Base-by-base conservation (phyloP, 1,140 invertebrate genomes). In the Papilio polytes region DNA sequence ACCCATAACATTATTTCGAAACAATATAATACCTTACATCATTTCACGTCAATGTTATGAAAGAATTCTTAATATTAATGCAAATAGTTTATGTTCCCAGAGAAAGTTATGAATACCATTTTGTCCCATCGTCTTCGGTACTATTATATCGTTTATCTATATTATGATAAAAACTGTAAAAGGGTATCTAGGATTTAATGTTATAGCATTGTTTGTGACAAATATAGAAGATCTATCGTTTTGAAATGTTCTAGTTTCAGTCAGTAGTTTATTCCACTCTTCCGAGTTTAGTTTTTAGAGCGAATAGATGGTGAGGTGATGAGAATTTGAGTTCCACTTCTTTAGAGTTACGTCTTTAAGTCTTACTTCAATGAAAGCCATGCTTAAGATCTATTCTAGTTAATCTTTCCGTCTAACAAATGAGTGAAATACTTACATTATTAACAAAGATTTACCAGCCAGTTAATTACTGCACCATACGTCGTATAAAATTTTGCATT, bases 381-480 rank as follows among this genome's bases (percentile, higher is more conserved):
- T 26, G 26, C 8, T 26, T 63, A 26, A 9, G 2, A 48, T 12
- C 22, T 63, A 2, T 9, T 26, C 9, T 12, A 26, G 9, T 26
- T 63, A 63, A 20, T 63, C 20, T 63, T 63, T 59, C 6, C 1
- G 9, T 10, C n/a, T 26, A 12, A 63, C 26, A 26, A 3, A 63
- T 20, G 9, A 9, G 8, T 53, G 3, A 63, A 0, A 66, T 15
- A 66, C 63, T 66, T 66, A 66, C 63, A 66, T 66, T 66, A 66
- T 66, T 66, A 31, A 66, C 26, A 66, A 66, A 66, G 63, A 66
- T 66, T 66, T 66, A 66, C 4, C 63, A 66, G 63, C 63, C 12
- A 66, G 10, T 15, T 2, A 66, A 66, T 66, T 66, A 66, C 8
- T 66, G 63, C 63, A 66, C 22, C 59, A 66, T 15, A 66, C 12